These are phyloP conservation scores for Rhodophaea formosa DNA, from an alignment of 2,888 invertebrate genomes.

Conservation along the genomic window DNA sequence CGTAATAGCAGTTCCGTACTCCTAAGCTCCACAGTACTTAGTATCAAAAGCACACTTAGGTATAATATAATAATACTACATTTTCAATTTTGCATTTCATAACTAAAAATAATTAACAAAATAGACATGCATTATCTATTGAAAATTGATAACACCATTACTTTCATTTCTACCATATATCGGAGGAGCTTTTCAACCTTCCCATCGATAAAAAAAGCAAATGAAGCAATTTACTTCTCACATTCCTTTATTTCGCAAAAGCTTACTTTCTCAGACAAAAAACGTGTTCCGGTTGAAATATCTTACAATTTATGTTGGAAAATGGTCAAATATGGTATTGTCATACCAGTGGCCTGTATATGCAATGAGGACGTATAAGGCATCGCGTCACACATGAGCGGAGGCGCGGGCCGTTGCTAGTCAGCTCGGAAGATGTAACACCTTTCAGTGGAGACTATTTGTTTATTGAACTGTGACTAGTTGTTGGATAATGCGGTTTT, in stretches of 20 bases:
- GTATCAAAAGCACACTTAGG: too few relatives aligned
- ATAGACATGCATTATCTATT: background rate
- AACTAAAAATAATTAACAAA: background rate
- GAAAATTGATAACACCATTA: too few relatives aligned
- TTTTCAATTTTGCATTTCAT: too few relatives aligned
- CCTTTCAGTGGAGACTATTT: conserved; percentile 3
- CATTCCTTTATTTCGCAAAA: conserved; percentile 1
- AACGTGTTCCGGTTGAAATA: background rate
- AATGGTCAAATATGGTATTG: conserved; percentile 10
- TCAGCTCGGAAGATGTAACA: conserved; percentile 10
- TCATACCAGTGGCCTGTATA: background rate
- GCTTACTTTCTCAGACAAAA: background rate
- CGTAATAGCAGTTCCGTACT: too few relatives aligned
- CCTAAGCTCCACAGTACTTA: too few relatives aligned
- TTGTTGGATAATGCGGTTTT: background rate
- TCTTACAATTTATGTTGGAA: background rate
- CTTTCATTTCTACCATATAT: too few relatives aligned
- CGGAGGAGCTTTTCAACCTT: too few relatives aligned
- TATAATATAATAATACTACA: too few relatives aligned
- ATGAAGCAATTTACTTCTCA: background rate
- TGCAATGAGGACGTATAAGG: conserved; percentile 4
- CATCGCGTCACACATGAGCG: conserved; percentile 9
- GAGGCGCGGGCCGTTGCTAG: background rate
- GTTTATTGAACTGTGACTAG: conserved; percentile 9
- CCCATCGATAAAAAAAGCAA: too few relatives aligned